These are phyloP conservation scores for Drosophila ambigua DNA, from an alignment of 1,140 invertebrate genomes.

Conservation along the genomic window DNA sequence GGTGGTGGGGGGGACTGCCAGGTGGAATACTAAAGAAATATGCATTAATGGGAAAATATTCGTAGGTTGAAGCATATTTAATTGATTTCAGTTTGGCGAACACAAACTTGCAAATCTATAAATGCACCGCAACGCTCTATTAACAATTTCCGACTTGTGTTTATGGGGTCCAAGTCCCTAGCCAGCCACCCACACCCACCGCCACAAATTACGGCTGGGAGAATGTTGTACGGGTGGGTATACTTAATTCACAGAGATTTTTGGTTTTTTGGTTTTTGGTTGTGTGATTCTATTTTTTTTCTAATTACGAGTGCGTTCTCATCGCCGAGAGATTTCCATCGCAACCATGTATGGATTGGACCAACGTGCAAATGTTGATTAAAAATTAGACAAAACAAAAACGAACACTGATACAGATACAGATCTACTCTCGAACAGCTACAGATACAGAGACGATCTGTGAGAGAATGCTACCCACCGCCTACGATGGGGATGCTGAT, in stretches of 20 bases:
- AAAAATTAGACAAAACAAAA: constrained; percentile 80
- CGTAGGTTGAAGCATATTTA: constrained; percentile 18
- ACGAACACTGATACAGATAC: constrained; percentile 20
- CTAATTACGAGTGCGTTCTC: constrained; percentile 68
- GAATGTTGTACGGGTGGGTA: constrained; percentile 13
- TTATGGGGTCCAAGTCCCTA: constrained; percentile 44
- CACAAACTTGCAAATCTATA: constrained; percentile 44
- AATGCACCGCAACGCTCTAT: constrained; percentile 66
- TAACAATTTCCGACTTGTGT: constrained; percentile 65
- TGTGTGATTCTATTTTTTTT: constrained; percentile 64
- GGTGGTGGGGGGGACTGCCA: constrained; percentile 9
- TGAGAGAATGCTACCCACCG: constrained; percentile 36
- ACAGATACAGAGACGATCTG: constrained; percentile 30
- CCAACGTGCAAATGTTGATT: constrained; percentile 82
- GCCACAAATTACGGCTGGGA: constrained; percentile 44
- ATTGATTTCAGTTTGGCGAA: constrained; percentile 34
- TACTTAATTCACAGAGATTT: constrained; percentile 28
- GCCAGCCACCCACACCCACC: constrained; percentile 40
- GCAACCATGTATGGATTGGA: constrained; percentile 79
- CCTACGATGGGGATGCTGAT: constrained; percentile 67
- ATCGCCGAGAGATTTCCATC: constrained; percentile 63
- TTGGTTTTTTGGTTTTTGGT: constrained; percentile 51
- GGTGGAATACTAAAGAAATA: constrained; percentile 11
- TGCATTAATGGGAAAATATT: constrained; percentile 26
- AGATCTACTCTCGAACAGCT: constrained; percentile 4